Base-by-base conservation (phyloP, 2,888 invertebrate genomes). In the Arge pagana region DNA sequence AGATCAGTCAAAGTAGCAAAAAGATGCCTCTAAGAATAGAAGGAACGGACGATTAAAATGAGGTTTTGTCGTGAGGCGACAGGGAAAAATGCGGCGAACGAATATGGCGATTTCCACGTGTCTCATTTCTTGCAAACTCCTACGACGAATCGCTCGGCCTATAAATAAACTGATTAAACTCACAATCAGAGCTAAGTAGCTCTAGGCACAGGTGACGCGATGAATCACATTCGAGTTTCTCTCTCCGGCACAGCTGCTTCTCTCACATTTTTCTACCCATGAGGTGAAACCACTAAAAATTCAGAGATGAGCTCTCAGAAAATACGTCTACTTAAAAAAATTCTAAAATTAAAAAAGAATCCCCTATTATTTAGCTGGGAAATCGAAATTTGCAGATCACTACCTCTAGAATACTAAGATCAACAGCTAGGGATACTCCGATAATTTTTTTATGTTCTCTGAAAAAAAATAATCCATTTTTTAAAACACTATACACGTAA, bases 201-300 rank as follows among this genome's bases (percentile, higher is more conserved):
- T 50, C 40, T 50, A 39, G 39, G 37, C 52, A 53, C 67, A 67
- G 67, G 63, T 67, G 67, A 61, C 56, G 50, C 58, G 54, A 52
- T 67, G 67, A 67, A 63, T 67, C 67, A 67, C 58, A 39, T 11
- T 19, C 16, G 39, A 11, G 15, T 8, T 16, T 16, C 3, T 33
- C 16, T 16, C 33, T 11, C 11, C 16, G 11, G 8, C 11, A 33
- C 13, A 33, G 33, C 16, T 7, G 7, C 11, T 16, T 16, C n/a
- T n/a, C n/a, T n/a, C n/a, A n/a, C n/a, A n/a, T n/a, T n/a, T n/a
- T n/a, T n/a, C n/a, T n/a, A n/a, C n/a, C n/a, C n/a, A n/a, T n/a
- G n/a, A n/a, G n/a, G n/a, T n/a, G n/a, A n/a, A n/a, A n/a, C n/a
- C n/a, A n/a, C n/a, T n/a, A n/a, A n/a, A n/a, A n/a, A n/a, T n/a